These are phyloP conservation scores for Empis stercorea DNA, from an alignment of 2,888 invertebrate genomes.

Conservation along the genomic window DNA sequence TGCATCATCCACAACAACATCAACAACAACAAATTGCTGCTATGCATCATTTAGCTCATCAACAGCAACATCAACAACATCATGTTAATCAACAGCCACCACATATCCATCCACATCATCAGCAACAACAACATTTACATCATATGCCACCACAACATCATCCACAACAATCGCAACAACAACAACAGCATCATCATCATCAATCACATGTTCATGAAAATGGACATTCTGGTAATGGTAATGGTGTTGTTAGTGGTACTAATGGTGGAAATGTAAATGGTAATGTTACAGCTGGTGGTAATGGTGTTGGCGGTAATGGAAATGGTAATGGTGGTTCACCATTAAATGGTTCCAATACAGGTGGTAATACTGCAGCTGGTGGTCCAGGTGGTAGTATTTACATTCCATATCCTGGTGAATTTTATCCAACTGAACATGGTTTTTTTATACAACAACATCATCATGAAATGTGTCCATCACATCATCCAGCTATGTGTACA, in stretches of 20 bases:
- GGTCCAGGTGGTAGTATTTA: constrained; percentile 22
- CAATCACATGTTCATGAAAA: constrained; percentile 18
- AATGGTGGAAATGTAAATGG: constrained; percentile 17
- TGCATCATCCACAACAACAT: constrained; percentile 27
- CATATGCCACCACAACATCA: constrained; percentile 15
- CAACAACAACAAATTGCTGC: constrained; percentile 32
- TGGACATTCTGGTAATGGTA: constrained; percentile 13
- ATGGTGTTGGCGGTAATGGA: constrained; percentile 16
- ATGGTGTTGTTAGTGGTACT: constrained; percentile 10
- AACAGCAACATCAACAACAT: constrained; percentile 2
- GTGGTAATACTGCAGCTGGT: constrained; percentile 10
- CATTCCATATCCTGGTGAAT: constrained; percentile 33
- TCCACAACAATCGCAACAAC: constrained; percentile 14
- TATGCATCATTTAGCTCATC: constrained; percentile 22
- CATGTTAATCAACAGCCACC: neutral
- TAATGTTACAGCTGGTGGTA: constrained; percentile 16
- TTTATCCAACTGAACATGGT: constrained; percentile 31
- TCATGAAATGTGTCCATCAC: constrained; percentile 44
- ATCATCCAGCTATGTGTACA: constrained; percentile 57
- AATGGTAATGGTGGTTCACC: constrained; percentile 10
- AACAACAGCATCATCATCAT: constrained; percentile 19
- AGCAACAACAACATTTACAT: constrained; percentile 15
- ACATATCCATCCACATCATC: constrained; percentile 3
- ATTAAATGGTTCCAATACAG: constrained; percentile 8
- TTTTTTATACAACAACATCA: constrained; percentile 35